A percentile compares a stretch with the other conserved stretches of the same genome.
Conservation (phyloP, 2,113 vertebrate species). For the Odobenus rosmarus region DNA sequence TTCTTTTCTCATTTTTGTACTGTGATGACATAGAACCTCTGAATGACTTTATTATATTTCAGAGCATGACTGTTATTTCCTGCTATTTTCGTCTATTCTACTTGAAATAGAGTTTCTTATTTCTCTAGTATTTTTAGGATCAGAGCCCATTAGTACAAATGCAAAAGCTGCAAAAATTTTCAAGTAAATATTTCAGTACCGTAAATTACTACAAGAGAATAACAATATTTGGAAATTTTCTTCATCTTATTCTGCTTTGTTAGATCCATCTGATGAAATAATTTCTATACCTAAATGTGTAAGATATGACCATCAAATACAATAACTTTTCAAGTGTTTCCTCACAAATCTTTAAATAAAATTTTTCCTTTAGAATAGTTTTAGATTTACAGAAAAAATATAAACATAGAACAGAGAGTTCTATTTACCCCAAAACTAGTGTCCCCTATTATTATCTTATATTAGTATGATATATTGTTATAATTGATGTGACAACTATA, state of each 20-base stretch:
- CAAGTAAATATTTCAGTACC: neutral
- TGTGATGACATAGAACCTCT: neutral
- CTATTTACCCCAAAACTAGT: neutral
- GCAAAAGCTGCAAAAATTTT: neutral
- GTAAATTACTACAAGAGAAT: neutral
- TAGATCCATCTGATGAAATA: neutral
- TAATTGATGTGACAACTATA: neutral
- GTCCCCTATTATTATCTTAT: neutral
- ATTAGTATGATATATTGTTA: neutral
- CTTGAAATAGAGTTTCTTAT: slow-evolving; percentile 31
- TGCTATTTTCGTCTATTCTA: slow-evolving; percentile 55
- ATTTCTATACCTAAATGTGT: neutral
- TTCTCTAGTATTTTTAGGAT: slow-evolving; percentile 43
- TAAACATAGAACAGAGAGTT: neutral
- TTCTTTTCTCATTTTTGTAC: neutral
- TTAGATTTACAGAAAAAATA: slow-evolving; percentile 1
- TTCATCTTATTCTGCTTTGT: slow-evolving; percentile 3
- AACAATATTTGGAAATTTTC: neutral
- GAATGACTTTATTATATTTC: slow-evolving; percentile 52
- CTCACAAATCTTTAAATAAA: neutral
- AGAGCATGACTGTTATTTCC: neutral
- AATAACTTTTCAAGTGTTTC: neutral
- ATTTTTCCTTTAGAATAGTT: neutral
- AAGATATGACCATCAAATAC: neutral
- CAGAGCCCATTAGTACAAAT: neutral